A percentile compares a stretch with the other conserved stretches of the same genome.
These are phyloP conservation scores for Hipparchia semele DNA, from an alignment of 2,888 invertebrate species.

Conservation along the genomic window DNA sequence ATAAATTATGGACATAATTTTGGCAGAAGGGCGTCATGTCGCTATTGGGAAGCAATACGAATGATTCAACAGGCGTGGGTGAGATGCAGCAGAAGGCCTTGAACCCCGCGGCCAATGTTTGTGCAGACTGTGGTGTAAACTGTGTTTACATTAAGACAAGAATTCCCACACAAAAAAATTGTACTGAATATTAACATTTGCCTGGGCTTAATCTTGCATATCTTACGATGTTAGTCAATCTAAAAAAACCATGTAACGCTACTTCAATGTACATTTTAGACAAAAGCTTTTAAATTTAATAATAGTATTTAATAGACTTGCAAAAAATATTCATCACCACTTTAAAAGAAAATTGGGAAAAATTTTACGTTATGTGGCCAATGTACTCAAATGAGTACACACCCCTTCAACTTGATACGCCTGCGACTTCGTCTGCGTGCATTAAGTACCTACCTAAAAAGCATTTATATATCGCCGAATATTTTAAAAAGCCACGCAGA, in stretches of 20 bases:
- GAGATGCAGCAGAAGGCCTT: slow-evolving; percentile 72
- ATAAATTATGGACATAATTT: slow-evolving; percentile 45
- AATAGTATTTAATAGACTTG: too few relatives aligned
- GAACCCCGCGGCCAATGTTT: slow-evolving; percentile 59
- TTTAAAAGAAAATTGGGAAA: too few relatives aligned
- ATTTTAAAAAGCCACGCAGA: too few relatives aligned
- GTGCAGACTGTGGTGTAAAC: slow-evolving; percentile 28
- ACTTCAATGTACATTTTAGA: too few relatives aligned
- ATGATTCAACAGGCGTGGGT: slow-evolving; percentile 71
- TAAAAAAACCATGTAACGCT: neutral
- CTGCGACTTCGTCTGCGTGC: too few relatives aligned
- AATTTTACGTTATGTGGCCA: too few relatives aligned
- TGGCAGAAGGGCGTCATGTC: slow-evolving; percentile 55
- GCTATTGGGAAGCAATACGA: slow-evolving; percentile 60
- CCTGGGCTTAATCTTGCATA: neutral
- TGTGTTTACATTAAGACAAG: slow-evolving; percentile 24
- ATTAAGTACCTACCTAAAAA: too few relatives aligned
- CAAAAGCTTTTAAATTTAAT: too few relatives aligned
- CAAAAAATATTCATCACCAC: too few relatives aligned
- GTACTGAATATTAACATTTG: neutral
- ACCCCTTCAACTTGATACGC: too few relatives aligned
- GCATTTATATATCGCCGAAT: too few relatives aligned
- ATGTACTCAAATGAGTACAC: too few relatives aligned
- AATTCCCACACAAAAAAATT: slow-evolving; percentile 18
- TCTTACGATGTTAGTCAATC: neutral